A percentile compares a stretch with the other conserved stretches of the same genome.
Evolutionary conservation across 1,140 invertebrate genomes (phyloP).

Genomic region (Potamilus streckersoni): DNA sequence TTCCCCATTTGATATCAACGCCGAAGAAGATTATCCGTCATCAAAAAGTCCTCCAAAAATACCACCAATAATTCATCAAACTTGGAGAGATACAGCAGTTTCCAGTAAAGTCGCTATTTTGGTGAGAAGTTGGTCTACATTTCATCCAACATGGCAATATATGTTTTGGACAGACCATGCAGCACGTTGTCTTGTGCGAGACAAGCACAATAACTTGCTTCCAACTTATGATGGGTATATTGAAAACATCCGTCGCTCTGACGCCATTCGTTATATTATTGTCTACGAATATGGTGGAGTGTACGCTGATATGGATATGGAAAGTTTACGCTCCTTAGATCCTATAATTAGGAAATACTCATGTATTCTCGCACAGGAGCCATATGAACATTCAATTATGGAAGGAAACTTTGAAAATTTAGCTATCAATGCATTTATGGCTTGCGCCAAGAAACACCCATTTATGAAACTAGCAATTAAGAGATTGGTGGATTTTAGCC

Average conservation of each 20-base stretch:
- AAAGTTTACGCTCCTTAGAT: constrained; percentile 48
- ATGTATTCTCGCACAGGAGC: constrained; percentile 57
- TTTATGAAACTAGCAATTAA: constrained; percentile 49
- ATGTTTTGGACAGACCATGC: constrained; percentile 60
- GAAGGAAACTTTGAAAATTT: constrained; percentile 49
- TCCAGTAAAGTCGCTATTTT: constrained; percentile 42
- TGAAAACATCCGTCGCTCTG: constrained; percentile 50
- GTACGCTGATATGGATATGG: constrained; percentile 59
- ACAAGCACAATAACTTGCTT: constrained; percentile 46
- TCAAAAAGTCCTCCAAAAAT: neutral
- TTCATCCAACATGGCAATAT: constrained; percentile 58
- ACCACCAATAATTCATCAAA: constrained; percentile 54
- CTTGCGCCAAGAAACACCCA: constrained; percentile 48
- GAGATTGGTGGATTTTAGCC: constrained; percentile 42
- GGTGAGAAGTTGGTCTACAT: constrained; percentile 46
- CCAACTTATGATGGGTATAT: constrained; percentile 46
- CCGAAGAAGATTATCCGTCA: no score
- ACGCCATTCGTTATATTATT: constrained; percentile 55
- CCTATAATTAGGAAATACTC: constrained; percentile 41
- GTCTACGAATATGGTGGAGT: constrained; percentile 57
- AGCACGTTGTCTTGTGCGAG: constrained; percentile 41
- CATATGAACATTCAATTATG: constrained; percentile 52
- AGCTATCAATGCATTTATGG: constrained; percentile 58
- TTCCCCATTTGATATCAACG: no score
- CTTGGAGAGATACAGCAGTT: constrained; percentile 48